phyloP scores from a whole-genome alignment of 1,140 invertebrate genomes.

The Listronotus bonariensis region DNA sequence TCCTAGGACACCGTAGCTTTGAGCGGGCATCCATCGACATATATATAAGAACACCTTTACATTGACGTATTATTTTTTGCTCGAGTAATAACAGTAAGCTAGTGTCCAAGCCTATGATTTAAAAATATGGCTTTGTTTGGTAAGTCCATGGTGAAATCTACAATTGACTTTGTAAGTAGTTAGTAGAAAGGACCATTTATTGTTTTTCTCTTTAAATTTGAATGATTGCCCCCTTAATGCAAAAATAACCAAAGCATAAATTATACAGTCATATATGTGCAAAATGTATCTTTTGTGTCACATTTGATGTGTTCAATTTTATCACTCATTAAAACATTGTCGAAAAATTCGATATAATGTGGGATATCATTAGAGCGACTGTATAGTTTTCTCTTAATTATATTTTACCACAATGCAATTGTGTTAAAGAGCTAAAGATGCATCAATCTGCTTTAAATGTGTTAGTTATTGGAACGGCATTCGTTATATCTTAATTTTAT shows the following conservation, averaged over 20 bases:
- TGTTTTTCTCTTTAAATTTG: background rate
- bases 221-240: constrained; percentile 38
- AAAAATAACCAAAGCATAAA: constrained; percentile 52
- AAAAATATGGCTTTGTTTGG: no score
- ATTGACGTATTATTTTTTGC: no score
- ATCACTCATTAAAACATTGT: constrained; percentile 28
- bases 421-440: constrained; percentile 14
- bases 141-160: no score
- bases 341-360: constrained; percentile 28
- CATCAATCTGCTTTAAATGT: constrained; percentile 21
- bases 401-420: constrained; percentile 24
- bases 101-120: no score
- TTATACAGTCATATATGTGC: constrained; percentile 47
- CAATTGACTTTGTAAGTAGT: no score
- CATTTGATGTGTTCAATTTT: constrained; percentile 28
- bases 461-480: constrained; percentile 32
- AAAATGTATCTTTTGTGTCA: constrained; percentile 40
- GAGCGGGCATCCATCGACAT: no score
- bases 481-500: constrained; percentile 27
- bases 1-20: no score
- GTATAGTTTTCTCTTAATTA: constrained; percentile 20
- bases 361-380: constrained; percentile 16
- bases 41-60: no score
- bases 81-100: no score
- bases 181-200: no score